Evolutionary conservation across 2,888 invertebrate genomes (phyloP), one percentile per base, ranked within the genome.

Genomic region (Melitaea athalia): DNA sequence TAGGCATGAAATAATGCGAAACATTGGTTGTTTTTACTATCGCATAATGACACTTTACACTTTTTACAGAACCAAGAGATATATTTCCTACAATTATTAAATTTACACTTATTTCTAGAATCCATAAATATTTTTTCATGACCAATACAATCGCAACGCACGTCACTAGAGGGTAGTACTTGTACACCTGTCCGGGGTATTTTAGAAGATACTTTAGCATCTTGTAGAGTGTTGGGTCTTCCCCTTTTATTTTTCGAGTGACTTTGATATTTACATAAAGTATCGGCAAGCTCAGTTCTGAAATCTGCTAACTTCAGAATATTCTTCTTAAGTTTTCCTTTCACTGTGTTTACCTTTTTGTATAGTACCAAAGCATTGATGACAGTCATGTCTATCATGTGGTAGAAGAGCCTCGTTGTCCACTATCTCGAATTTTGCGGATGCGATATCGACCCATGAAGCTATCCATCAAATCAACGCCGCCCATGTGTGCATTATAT

Each of bases 311-410:
- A 64, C 64, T 64, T 61, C 61, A 68, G 61, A 64, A 68, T 68
- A 61, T 61, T 64, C 60, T 64, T 68, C 55, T 61, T 61, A 61
- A 62, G 64, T 64, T 49, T 68, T 55, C 75, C 77, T 75, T 77
- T 78, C 73, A 49, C 53, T 77, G 73, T 77, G 75, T 77, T 78
- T 75, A 78, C 74, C 71, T 80, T 80, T 78, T 78, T 76, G 73
- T 80, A 79, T 17, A 79, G 73, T 72, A 81, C 76, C 80, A 79
- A 81, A 70, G 79, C 72, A 76, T 81, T 80, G 71, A 81, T 83
- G 65, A 78, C 75, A 66, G 79, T 76, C 75, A 80, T 77, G 72
- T 80, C 79, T 38, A 38, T 3, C 38, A 38, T 3, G 38, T 38
- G 38, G 72, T 80, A 78, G 72, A 80, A 79, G 67, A 79, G 69